A percentile compares a stretch with the other conserved stretches of the same genome.
Evolutionary conservation across 2,888 invertebrate species (phyloP).

Genomic region (Notocelia uddmanniana): DNA sequence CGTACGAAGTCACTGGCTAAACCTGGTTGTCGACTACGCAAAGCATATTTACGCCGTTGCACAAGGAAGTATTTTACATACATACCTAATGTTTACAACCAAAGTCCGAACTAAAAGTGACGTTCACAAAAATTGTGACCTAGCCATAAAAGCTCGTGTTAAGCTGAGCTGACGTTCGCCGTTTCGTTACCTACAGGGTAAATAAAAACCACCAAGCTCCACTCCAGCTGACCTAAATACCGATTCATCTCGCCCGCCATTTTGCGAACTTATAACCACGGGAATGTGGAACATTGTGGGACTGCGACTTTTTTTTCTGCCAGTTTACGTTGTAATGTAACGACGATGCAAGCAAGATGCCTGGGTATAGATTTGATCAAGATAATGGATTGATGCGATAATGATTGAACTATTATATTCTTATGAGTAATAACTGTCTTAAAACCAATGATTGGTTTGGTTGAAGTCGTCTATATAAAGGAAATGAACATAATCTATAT

Average conservation of each 20-base stretch:
- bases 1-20: no score
- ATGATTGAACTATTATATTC: no score
- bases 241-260: slow-evolving; percentile 40
- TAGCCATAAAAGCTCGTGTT: slow-evolving; percentile 16
- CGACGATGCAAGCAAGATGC: background rate
- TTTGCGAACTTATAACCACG: slow-evolving; percentile 30
- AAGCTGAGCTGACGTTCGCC: slow-evolving; percentile 2
- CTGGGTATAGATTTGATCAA: no score
- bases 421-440: no score
- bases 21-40: no score
- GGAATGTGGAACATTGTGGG: slow-evolving; percentile 7
- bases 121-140: background rate
- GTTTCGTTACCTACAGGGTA: no score
- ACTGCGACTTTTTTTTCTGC: background rate
- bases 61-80: no score
- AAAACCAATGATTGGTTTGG: no score
- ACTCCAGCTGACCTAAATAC: slow-evolving; percentile 38
- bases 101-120: background rate
- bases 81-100: background rate
- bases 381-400: no score
- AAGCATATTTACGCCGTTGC: no score
- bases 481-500: no score
- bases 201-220: slow-evolving; percentile 15
- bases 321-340: background rate
- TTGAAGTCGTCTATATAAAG: no score